These are phyloP conservation scores for Hafferia zeledoni DNA, from an alignment of 2,797 vertebrate genomes.

Conservation along the genomic window DNA sequence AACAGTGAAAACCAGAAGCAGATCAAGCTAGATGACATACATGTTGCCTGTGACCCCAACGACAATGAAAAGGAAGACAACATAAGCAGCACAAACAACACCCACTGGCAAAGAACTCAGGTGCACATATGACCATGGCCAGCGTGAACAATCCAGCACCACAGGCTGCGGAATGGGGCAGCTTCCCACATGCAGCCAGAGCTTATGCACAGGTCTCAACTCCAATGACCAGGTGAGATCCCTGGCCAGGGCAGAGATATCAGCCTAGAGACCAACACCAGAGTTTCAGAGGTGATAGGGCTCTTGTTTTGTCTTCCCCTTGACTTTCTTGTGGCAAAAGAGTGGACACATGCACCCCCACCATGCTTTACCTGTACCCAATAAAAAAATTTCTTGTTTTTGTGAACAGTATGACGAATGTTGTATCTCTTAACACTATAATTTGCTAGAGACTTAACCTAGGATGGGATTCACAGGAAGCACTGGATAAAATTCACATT, in stretches of 20 bases:
- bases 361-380: background rate
- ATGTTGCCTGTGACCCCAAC: background rate
- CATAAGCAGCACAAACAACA: background rate
- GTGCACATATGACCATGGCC: background rate
- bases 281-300: background rate
- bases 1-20: background rate
- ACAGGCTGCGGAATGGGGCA: background rate
- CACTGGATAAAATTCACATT: conserved; percentile 56
- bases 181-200: background rate
- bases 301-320: background rate
- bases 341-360: background rate
- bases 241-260: background rate
- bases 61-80: background rate
- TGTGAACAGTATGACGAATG: background rate
- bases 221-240: background rate
- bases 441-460: conserved; percentile 40
- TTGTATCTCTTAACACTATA: conserved; percentile 1
- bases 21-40: background rate
- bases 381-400: background rate
- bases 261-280: fast-evolving
- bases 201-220: background rate
- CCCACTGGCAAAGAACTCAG: background rate
- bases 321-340: background rate
- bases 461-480: conserved; percentile 42
- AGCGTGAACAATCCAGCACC: background rate